phyloP scores from a whole-genome alignment of 2,888 invertebrate genomes.

The Coecobrya sp. region DNA sequence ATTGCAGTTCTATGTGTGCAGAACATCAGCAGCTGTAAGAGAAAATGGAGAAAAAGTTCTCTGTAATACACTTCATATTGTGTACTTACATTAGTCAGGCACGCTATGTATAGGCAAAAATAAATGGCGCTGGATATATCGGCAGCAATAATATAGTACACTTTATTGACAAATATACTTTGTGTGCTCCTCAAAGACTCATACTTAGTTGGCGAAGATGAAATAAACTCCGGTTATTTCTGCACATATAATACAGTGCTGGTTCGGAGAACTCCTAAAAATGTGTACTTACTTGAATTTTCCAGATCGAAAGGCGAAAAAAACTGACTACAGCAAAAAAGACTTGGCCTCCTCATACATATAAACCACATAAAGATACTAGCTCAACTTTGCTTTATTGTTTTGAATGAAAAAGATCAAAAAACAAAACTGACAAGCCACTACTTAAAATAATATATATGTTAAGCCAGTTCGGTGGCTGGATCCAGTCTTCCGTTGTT shows the following conservation, averaged over 20 bases:
- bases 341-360: neutral
- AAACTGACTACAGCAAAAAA: slow-evolving; percentile 34
- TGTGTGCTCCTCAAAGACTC: neutral
- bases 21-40: slow-evolving; percentile 46
- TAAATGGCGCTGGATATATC: neutral
- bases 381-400: neutral
- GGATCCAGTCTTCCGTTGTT: no score
- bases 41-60: slow-evolving; percentile 28
- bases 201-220: slow-evolving; percentile 1
- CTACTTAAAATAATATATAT: no score
- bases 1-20: slow-evolving; percentile 29
- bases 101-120: neutral
- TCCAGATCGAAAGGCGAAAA: neutral
- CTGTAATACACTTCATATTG: slow-evolving; percentile 17
- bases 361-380: neutral
- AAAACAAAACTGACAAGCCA: no score
- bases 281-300: neutral
- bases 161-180: slow-evolving; percentile 40
- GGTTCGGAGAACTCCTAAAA: slow-evolving; percentile 21
- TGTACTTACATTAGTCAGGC: neutral
- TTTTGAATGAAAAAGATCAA: no score
- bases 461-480: no score
- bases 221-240: slow-evolving; percentile 60
- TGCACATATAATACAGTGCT: neutral
- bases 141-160: neutral